phyloP scores from a whole-genome alignment of 1,140 invertebrate species.

The Zaprionus lachaisei region DNA sequence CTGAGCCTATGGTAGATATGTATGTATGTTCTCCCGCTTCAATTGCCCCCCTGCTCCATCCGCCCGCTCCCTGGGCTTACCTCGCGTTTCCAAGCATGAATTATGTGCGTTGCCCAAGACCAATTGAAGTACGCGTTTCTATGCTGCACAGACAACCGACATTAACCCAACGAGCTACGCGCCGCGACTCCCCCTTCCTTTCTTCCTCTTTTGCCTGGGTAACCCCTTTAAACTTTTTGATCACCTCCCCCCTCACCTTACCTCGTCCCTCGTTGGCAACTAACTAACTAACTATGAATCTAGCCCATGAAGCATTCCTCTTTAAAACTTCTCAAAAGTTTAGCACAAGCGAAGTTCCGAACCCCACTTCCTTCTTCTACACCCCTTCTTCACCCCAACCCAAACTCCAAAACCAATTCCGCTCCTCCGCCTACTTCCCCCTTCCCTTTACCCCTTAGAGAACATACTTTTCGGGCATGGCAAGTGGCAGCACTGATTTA shows the following conservation, averaged over 20 bases:
- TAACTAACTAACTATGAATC: conserved; percentile 78
- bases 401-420: conserved; percentile 3
- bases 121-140: conserved; percentile 2
- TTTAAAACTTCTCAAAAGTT: conserved; percentile 75
- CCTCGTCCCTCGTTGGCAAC: conserved; percentile 26
- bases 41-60: not conserved
- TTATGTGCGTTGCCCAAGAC: conserved; percentile 5
- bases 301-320: conserved; percentile 80
- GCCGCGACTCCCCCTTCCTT: not conserved
- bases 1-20: not conserved
- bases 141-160: conserved; percentile 22
- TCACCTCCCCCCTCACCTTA: not conserved
- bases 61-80: not conserved
- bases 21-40: too few relatives aligned
- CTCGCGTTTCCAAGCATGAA: not conserved
- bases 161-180: not conserved
- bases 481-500: conserved; percentile 81
- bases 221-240: conserved; percentile 19
- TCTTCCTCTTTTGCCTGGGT: not conserved
- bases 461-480: conserved; percentile 75
- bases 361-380: not conserved
- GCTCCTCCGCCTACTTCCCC: not conserved
- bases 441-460: not conserved
- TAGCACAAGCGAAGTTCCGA: conserved; percentile 46
- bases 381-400: not conserved